These are phyloP conservation scores for Alfaro cultratus DNA, from an alignment of 2,797 vertebrate species.

Conservation along the genomic window DNA sequence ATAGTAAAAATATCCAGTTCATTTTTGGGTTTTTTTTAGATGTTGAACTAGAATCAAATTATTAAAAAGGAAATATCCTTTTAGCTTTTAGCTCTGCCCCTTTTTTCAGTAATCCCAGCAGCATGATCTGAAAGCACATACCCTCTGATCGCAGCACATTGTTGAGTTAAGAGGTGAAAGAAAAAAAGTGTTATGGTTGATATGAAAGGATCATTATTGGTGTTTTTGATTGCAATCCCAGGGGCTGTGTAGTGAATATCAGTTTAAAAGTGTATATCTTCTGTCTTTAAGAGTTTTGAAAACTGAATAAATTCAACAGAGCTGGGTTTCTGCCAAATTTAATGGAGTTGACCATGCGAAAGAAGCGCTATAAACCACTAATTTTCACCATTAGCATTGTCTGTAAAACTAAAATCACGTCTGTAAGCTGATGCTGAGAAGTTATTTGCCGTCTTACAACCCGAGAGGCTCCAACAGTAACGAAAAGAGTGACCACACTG, in stretches of 20 bases:
- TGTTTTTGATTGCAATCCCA: not conserved
- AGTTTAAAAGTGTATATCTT: not conserved
- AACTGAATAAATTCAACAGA: not conserved
- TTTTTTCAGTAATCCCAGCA: not conserved
- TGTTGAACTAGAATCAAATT: not conserved
- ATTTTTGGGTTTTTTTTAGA: not conserved
- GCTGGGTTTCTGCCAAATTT: not conserved
- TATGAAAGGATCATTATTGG: not conserved
- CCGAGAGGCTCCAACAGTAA: constrained; percentile 13
- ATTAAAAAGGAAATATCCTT: not conserved
- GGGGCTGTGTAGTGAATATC: not conserved
- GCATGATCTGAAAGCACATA: not conserved
- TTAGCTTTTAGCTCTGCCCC: not conserved
- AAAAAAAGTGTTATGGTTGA: not conserved
- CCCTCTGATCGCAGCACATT: not conserved
- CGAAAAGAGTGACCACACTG: constrained; percentile 42
- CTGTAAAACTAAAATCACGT: constrained; percentile 10
- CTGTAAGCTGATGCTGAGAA: constrained; percentile 16
- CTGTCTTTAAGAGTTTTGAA: not conserved
- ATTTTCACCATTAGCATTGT: constrained; percentile 26
- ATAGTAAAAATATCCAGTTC: not conserved
- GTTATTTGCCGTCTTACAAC: constrained; percentile 20
- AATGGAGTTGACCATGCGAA: not conserved
- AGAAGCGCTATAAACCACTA: constrained; percentile 39
- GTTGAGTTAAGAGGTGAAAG: not conserved